phyloP scores from a whole-genome alignment of 2,113 vertebrate genomes.

The Thamnaconus septentrionalis region DNA sequence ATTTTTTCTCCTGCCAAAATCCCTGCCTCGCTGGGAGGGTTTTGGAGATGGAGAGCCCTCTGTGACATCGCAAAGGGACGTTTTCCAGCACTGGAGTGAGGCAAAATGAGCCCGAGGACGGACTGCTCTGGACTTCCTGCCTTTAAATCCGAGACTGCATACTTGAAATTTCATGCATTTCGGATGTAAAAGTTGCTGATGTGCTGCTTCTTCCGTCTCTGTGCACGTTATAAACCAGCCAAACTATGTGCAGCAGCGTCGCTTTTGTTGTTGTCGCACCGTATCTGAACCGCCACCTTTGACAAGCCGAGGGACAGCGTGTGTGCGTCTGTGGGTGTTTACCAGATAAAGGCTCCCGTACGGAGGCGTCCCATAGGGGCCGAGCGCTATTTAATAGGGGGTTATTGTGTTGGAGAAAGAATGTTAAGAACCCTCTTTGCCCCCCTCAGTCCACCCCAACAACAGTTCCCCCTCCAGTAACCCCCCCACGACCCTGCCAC shows the following conservation, averaged over 20 bases:
- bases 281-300: conserved; percentile 8
- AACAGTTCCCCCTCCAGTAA: not conserved
- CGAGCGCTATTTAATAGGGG: conserved; percentile 27
- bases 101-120: too few relatives aligned
- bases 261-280: not conserved
- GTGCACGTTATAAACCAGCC: not conserved
- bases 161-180: not conserved
- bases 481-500: not conserved
- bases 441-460: not conserved
- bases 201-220: too few relatives aligned
- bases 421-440: conserved; percentile 39
- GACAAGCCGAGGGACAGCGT: conserved; percentile 6
- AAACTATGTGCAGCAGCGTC: too few relatives aligned
- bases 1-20: not conserved
- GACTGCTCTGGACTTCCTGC: too few relatives aligned
- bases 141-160: too few relatives aligned
- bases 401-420: conserved; percentile 59
- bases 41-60: too few relatives aligned
- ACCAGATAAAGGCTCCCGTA: conserved; percentile 29
- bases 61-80: too few relatives aligned
- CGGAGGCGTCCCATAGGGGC: conserved; percentile 25
- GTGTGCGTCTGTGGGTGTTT: conserved; percentile 14
- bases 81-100: too few relatives aligned
- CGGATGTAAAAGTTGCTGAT: too few relatives aligned
- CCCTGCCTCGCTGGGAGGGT: not conserved